These are phyloP conservation scores for Polyommatus iphigenia DNA, from an alignment of 2,888 invertebrate genomes.

Conservation along the genomic window DNA sequence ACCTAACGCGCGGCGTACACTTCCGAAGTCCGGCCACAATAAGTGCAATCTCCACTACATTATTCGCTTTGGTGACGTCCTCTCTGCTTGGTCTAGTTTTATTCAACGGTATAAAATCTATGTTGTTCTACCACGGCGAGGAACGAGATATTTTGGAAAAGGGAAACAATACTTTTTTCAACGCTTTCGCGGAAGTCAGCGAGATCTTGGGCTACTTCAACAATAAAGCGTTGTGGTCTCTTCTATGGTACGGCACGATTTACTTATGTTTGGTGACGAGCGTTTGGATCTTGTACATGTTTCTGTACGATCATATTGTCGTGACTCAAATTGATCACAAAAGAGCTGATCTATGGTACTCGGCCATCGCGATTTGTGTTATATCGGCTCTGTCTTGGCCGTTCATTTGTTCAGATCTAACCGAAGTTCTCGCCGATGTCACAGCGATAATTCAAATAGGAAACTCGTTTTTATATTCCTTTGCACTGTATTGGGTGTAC, in stretches of 20 bases:
- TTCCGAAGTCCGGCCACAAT: conserved; percentile 71
- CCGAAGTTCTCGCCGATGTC: conserved; percentile 53
- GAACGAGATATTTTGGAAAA: conserved; percentile 63
- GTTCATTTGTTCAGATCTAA: conserved; percentile 63
- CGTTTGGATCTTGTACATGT: conserved; percentile 59
- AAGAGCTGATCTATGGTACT: conserved; percentile 49
- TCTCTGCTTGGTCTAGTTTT: conserved; percentile 54
- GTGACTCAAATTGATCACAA: conserved; percentile 43
- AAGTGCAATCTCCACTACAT: conserved; percentile 58
- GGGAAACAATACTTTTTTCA: conserved; percentile 54
- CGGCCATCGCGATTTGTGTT: conserved; percentile 46
- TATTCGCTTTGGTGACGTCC: conserved; percentile 54
- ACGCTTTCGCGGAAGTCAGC: conserved; percentile 56
- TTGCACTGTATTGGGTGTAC: conserved; percentile 68
- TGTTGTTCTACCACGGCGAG: conserved; percentile 69
- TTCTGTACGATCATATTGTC: conserved; percentile 52
- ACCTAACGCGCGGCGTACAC: conserved; percentile 56
- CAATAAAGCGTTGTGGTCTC: conserved; percentile 56
- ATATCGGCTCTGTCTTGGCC: conserved; percentile 56
- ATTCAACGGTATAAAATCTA: conserved; percentile 63
- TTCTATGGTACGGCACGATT: conserved; percentile 61
- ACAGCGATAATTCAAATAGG: conserved; percentile 58
- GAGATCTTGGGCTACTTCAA: conserved; percentile 66
- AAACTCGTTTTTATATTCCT: conserved; percentile 58
- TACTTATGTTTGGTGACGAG: conserved; percentile 57